Evolutionary conservation across 2,113 vertebrate genomes (phyloP), one percentile per base, ranked within the genome.

Genomic region (Microcebus lehilahytsara): DNA sequence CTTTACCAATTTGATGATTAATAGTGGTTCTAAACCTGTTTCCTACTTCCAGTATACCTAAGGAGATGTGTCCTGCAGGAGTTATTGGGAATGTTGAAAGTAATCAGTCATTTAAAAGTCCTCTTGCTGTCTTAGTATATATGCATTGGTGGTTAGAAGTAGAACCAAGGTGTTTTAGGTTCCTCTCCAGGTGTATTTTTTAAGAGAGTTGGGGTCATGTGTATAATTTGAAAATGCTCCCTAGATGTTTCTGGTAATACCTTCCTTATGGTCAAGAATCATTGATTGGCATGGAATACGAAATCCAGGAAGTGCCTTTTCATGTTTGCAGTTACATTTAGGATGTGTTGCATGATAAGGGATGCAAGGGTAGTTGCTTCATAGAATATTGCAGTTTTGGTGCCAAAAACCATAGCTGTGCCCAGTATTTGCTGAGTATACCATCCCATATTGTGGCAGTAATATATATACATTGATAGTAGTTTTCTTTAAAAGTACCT

Each of bases 1-100:
- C 34, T 77, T 94, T 67, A 85, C 58, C 58, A 69, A 11, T 51
- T 89, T 95, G 32, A 4, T 93, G 34, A 97, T 94, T 91, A 67
- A 71, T 9, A 69, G 72, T 78, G 27, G 22, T 74, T 40, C 67
- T 87, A 81, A 95, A 62, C 37, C 30, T 74, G 23, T 91, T 95
- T 89, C 7, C 20, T 87, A n/a, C 37, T 27, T 58, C 16, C 27
- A 62, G 56, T 66, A 74, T 84, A 69, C 49, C 9, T 88, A 75
- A 89, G 75, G 75, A 62, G 6, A 67, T 80, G 27, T 79, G 37
- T 88, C 64, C 37, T 88, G 3, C 22, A 87, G 93, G 25, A 84
- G 49, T 84, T 64, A 56, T 6, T 94, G 46, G 42, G 27, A 19
- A 60, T 86, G 40, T 92, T 88, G 84, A 93, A 78, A 90, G 30